Conservation (phyloP, 2,113 vertebrate species). For the Leptobrachium ailaonicum region DNA sequence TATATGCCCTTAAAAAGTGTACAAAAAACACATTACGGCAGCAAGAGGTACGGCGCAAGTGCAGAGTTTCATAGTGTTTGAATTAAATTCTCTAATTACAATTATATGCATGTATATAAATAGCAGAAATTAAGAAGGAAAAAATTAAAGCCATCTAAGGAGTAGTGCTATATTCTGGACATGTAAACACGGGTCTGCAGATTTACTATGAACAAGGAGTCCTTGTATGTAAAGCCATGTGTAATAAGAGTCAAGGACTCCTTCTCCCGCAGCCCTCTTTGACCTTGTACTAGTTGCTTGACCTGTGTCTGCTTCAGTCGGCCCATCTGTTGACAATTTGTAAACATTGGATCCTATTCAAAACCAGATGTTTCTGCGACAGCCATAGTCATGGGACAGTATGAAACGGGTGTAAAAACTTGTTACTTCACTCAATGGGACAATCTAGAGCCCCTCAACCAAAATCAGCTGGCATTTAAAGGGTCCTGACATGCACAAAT, state of each 20-base stretch:
- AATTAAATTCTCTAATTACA: too few relatives aligned
- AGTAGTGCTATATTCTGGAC: too few relatives aligned
- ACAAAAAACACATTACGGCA: too few relatives aligned
- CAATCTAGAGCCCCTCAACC: conserved; percentile 5
- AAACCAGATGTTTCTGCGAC: conserved; percentile 33
- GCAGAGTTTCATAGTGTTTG: too few relatives aligned
- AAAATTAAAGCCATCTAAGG: too few relatives aligned
- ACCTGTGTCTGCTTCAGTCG: conserved; percentile 35
- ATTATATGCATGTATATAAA: too few relatives aligned
- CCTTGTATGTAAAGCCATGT: not conserved
- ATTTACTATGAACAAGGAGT: conserved; percentile 1
- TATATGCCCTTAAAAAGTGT: too few relatives aligned
- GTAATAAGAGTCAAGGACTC: conserved; percentile 13
- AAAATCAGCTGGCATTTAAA: not conserved
- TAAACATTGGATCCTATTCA: conserved; percentile 45
- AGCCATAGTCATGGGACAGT: conserved; percentile 38
- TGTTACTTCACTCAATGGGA: conserved; percentile 20
- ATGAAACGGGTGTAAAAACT: conserved; percentile 21
- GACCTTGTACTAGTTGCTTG: conserved; percentile 37
- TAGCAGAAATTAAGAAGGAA: too few relatives aligned
- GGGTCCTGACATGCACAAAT: too few relatives aligned
- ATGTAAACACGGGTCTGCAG: too few relatives aligned
- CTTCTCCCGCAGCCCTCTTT: conserved; percentile 27
- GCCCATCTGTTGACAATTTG: conserved; percentile 47
- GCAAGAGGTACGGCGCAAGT: too few relatives aligned